These are phyloP conservation scores for Peromyscus attwateri DNA, from an alignment of 2,797 vertebrate genomes.

Conservation along the genomic window DNA sequence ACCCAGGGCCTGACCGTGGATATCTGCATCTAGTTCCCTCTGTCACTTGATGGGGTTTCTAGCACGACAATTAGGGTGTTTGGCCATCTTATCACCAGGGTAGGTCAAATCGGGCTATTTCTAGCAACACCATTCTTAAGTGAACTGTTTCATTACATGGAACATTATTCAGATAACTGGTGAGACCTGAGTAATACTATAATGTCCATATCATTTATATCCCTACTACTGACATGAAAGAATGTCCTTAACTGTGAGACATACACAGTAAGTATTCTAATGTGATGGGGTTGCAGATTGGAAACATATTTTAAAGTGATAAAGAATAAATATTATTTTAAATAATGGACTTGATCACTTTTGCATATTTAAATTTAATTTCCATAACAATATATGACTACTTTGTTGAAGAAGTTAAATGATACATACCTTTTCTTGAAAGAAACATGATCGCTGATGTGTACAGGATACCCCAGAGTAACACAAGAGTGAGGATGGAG, in stretches of 20 bases:
- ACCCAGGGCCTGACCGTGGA: too few species aligned
- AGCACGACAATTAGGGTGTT: too few species aligned
- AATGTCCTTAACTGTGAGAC: neutral
- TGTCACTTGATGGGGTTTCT: too few species aligned
- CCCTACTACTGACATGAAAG: neutral
- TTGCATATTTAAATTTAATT: slow-evolving; percentile 5
- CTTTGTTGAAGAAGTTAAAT: neutral
- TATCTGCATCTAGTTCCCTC: too few species aligned
- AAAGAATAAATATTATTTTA: slow-evolving; percentile 14
- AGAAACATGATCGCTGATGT: neutral
- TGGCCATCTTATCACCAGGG: too few species aligned
- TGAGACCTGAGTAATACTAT: neutral
- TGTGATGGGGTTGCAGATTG: neutral
- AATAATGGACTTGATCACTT: neutral
- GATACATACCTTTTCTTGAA: neutral
- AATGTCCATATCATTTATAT: neutral
- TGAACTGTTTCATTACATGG: neutral
- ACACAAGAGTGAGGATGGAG: neutral
- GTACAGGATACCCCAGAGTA: neutral
- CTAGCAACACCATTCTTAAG: neutral
- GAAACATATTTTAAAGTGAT: neutral
- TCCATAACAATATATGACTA: neutral
- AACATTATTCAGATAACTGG: neutral
- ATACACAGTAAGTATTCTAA: neutral
- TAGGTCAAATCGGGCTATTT: too few species aligned